phyloP scores from a whole-genome alignment of 2,797 vertebrate species.

The Vipera latastei region DNA sequence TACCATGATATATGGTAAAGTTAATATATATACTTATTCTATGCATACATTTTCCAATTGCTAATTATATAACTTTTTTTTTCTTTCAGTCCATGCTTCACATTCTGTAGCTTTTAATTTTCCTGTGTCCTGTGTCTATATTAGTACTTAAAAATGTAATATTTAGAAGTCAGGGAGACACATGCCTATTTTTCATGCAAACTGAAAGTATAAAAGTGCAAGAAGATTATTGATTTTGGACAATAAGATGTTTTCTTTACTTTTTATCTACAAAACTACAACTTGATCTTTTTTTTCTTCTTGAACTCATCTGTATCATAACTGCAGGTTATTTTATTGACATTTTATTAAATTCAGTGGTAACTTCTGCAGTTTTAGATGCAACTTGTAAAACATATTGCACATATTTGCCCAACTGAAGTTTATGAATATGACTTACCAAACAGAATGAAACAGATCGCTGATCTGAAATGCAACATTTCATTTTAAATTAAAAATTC shows the following conservation, averaged over 20 bases:
- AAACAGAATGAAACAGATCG: background rate
- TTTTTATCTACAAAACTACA: background rate
- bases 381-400: constrained; percentile 10
- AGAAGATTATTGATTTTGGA: background rate
- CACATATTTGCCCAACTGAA: background rate
- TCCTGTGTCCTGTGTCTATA: background rate
- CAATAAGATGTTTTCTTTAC: background rate
- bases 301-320: background rate
- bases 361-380: background rate
- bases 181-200: background rate
- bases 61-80: background rate
- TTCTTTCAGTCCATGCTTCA: background rate
- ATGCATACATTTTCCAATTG: background rate
- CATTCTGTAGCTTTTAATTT: background rate
- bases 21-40: background rate
- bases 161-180: background rate
- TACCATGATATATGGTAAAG: background rate
- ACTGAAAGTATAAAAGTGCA: background rate
- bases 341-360: background rate
- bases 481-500: background rate
- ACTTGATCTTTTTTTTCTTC: background rate
- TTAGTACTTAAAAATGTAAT: background rate
- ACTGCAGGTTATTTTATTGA: background rate
- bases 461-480: background rate
- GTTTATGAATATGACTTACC: background rate